A percentile compares a stretch with the other conserved stretches of the same genome.
phyloP scores from a whole-genome alignment of 2,113 vertebrate genomes.

The Excalfactoria chinensis region DNA sequence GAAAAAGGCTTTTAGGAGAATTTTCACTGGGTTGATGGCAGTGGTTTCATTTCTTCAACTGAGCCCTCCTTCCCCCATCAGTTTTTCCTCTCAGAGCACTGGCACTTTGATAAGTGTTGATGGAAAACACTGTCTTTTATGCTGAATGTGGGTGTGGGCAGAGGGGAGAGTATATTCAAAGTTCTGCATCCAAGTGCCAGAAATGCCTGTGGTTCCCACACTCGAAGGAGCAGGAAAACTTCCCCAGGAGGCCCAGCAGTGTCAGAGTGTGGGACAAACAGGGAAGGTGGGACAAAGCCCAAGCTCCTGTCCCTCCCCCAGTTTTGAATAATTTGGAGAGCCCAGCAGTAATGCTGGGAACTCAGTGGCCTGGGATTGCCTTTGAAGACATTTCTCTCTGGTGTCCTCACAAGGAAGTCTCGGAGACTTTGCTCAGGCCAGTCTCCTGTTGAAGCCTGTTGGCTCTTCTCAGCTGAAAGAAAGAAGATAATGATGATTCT shows the following conservation, averaged over 20 bases:
- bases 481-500: neutral
- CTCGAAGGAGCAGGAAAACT: neutral
- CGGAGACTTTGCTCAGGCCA: neutral
- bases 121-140: constrained; percentile 53
- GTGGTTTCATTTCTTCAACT: constrained; percentile 26
- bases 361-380: neutral
- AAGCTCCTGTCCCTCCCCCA: neutral
- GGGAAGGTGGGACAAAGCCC: neutral
- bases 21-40: neutral
- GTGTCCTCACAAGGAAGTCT: neutral
- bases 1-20: constrained; percentile 34
- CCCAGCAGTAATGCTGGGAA: neutral
- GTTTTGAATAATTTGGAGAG: neutral
- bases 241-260: neutral
- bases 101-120: constrained; percentile 50
- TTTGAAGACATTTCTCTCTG: neutral
- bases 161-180: constrained; percentile 25
- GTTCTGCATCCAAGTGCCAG: constrained; percentile 17
- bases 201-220: constrained; percentile 55
- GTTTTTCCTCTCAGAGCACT: constrained; percentile 43
- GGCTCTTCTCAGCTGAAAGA: neutral
- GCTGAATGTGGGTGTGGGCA: constrained; percentile 39
- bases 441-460: neutral
- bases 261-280: neutral
- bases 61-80: neutral